A percentile compares a stretch with the other conserved stretches of the same genome.
Conservation (phyloP, 1,140 invertebrate genomes). For the Xylocopa sonorina region DNA sequence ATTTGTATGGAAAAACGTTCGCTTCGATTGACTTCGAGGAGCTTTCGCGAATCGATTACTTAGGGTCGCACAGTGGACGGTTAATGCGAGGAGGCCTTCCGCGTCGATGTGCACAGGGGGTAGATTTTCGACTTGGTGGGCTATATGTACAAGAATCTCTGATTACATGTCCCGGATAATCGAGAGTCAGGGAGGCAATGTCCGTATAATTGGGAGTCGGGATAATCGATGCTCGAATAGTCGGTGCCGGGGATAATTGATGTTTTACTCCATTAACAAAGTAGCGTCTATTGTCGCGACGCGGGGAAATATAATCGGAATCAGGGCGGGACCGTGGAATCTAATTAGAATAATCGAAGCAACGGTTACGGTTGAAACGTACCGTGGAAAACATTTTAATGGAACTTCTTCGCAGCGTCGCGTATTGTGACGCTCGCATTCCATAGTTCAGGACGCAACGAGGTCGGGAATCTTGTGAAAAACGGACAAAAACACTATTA, state of each 20-base stretch:
- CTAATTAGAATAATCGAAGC: background rate
- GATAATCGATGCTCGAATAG: slow-evolving; percentile 30
- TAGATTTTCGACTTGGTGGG: slow-evolving; percentile 23
- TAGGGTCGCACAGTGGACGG: too few relatives aligned
- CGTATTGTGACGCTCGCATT: too few relatives aligned
- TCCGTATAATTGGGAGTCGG: slow-evolving; percentile 33
- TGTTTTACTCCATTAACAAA: slow-evolving; percentile 11
- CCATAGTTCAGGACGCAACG: too few relatives aligned
- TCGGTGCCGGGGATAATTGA: slow-evolving; percentile 17
- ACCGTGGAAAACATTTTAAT: background rate
- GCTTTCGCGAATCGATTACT: background rate
- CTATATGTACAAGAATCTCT: slow-evolving; percentile 37
- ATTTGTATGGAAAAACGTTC: too few relatives aligned
- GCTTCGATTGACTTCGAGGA: background rate
- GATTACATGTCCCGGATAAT: slow-evolving; percentile 34
- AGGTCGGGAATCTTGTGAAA: too few relatives aligned
- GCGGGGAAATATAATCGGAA: background rate
- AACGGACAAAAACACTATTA: too few relatives aligned
- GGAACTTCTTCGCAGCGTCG: background rate
- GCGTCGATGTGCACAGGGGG: background rate
- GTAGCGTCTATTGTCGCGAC: background rate
- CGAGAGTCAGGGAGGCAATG: slow-evolving; percentile 16
- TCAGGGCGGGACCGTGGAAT: background rate
- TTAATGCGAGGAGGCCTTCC: background rate
- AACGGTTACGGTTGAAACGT: background rate